Conservation (phyloP, 2,888 invertebrate genomes). For the Dorcus hopei region DNA sequence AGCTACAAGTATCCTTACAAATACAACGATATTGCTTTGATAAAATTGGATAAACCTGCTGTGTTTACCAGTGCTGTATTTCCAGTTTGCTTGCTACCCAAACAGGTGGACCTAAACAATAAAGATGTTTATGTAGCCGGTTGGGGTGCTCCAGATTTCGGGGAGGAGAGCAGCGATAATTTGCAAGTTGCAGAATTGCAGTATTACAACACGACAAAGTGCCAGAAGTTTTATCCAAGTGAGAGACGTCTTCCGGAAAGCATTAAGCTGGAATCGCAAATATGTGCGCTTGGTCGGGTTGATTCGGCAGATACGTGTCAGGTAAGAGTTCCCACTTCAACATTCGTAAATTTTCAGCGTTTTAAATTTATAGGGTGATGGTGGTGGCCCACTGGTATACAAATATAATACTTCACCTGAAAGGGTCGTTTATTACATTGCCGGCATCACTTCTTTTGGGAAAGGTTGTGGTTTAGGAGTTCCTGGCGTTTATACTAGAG, state of each 20-base stretch:
- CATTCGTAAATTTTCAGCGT: not conserved
- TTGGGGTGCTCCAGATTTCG: constrained; percentile 43
- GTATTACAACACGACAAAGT: not conserved
- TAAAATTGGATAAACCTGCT: too few relatives aligned
- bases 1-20: too few relatives aligned
- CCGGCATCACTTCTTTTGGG: constrained; percentile 50
- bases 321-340: too few relatives aligned
- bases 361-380: constrained; percentile 53
- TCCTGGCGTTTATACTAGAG: too few relatives aligned
- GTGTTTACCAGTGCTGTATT: too few relatives aligned
- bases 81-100: too few relatives aligned
- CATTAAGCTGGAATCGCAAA: not conserved
- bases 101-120: too few relatives aligned
- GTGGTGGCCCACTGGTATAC: too few relatives aligned
- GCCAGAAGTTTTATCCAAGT: not conserved
- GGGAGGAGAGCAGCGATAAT: constrained; percentile 34
- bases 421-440: constrained; percentile 33
- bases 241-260: not conserved
- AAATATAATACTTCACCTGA: constrained; percentile 32
- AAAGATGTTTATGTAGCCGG: too few relatives aligned
- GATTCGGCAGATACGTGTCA: too few relatives aligned
- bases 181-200: constrained; percentile 31
- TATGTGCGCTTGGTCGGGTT: too few relatives aligned
- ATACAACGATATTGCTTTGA: too few relatives aligned
- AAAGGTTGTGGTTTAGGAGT: constrained; percentile 40